These are phyloP conservation scores for Urocolius indicus DNA, from an alignment of 2,113 vertebrate genomes.

Conservation along the genomic window DNA sequence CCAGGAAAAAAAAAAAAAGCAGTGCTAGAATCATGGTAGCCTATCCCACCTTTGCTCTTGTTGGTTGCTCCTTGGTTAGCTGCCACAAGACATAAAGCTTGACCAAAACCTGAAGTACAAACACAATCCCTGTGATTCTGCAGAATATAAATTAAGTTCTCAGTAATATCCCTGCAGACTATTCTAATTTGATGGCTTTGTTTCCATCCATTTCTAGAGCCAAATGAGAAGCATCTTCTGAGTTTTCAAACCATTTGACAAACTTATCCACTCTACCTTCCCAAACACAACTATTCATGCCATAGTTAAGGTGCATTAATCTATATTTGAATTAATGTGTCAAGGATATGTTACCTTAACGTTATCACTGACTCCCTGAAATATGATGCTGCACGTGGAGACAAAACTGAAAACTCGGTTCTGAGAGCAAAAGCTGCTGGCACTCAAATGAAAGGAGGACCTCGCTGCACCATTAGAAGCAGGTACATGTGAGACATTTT, in stretches of 20 bases:
- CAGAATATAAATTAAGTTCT: neutral
- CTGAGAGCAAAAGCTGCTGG: neutral
- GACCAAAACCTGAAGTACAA: neutral
- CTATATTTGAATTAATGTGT: neutral
- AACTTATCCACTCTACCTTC: neutral
- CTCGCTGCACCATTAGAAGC: neutral
- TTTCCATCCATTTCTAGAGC: neutral
- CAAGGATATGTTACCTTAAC: neutral
- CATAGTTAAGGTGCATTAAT: neutral
- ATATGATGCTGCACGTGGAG: neutral
- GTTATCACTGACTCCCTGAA: neutral
- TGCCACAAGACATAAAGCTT: neutral
- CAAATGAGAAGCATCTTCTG: neutral
- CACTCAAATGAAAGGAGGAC: neutral
- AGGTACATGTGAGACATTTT: neutral
- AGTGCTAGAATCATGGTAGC: neutral
- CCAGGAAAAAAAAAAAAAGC: neutral
- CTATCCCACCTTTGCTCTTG: neutral
- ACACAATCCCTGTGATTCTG: neutral
- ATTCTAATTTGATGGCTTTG: neutral
- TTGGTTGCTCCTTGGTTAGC: accelerated
- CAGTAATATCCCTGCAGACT: neutral
- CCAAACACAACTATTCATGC: neutral
- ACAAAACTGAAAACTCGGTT: neutral
- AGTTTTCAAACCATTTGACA: constrained; percentile 15